Conservation (phyloP, 92 coral and sea anemone species). For the Siderastrea siderea region DNA sequence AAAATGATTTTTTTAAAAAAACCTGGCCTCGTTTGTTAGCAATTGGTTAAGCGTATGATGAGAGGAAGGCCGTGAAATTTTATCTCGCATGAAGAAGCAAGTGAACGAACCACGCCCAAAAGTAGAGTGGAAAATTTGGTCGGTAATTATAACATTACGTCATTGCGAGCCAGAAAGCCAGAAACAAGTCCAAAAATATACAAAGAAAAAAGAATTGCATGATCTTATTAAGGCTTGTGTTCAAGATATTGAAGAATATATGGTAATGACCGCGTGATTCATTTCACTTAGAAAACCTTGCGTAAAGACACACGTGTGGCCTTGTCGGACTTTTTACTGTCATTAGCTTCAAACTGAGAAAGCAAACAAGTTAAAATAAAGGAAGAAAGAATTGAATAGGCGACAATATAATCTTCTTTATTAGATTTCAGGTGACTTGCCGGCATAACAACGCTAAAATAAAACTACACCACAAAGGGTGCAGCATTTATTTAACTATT, state of each 20-base stretch:
- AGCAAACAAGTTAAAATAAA: conserved; percentile 38
- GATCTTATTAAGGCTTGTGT: not conserved
- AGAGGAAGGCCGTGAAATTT: too few relatives aligned
- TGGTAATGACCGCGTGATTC: not conserved
- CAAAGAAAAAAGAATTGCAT: not conserved
- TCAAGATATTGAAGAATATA: not conserved
- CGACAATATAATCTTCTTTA: not conserved
- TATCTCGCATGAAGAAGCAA: too few relatives aligned
- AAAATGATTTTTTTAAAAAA: too few relatives aligned
- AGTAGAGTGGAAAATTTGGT: too few relatives aligned
- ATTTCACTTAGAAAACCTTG: not conserved
- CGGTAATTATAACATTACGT: too few relatives aligned
- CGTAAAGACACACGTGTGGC: conserved; percentile 10
- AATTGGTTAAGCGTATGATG: too few relatives aligned
- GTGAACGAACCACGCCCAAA: too few relatives aligned
- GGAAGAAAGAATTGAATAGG: not conserved
- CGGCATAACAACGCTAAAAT: not conserved
- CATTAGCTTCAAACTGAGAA: conserved; percentile 18
- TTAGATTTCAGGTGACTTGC: conserved; percentile 15
- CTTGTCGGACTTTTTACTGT: conserved; percentile 2
- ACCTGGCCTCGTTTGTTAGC: too few relatives aligned
- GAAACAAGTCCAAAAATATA: not conserved
- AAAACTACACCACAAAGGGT: not conserved
- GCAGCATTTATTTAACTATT: not conserved
- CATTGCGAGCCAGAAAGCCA: too few relatives aligned